A percentile compares a stretch with the other conserved stretches of the same genome.
phyloP scores from a whole-genome alignment of 2,113 vertebrate species.

The Rhynchomys soricoides region DNA sequence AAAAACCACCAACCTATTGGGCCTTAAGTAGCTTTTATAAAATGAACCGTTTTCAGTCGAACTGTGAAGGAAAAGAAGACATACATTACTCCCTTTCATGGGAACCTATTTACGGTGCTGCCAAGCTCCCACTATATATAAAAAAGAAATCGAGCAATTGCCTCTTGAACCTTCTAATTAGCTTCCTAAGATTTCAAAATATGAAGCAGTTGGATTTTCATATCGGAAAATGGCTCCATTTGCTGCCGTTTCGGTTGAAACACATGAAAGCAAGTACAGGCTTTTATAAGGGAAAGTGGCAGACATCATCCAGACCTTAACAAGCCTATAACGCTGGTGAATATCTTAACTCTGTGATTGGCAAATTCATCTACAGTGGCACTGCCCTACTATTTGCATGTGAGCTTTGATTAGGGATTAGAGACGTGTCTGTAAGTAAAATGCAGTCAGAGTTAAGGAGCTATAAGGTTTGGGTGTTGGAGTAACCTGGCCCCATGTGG shows the following conservation, averaged over 20 bases:
- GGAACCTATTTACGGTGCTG: neutral
- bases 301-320: neutral
- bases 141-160: neutral
- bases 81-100: slow-evolving; percentile 4
- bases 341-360: neutral
- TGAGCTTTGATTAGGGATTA: neutral
- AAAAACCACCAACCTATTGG: neutral
- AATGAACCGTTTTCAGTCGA: slow-evolving; percentile 25
- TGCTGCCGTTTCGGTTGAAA: slow-evolving; percentile 57
- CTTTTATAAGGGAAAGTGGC: neutral
- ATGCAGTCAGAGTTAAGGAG: neutral
- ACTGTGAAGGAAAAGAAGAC: neutral
- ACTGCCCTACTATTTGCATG: neutral
- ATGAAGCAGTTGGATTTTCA: slow-evolving; percentile 19
- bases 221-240: slow-evolving; percentile 30
- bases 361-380: neutral
- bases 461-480: fast-evolving
- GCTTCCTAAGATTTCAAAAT: slow-evolving; percentile 43
- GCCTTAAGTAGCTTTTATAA: slow-evolving; percentile 35
- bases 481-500: neutral
- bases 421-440: neutral
- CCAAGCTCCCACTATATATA: slow-evolving; percentile 3
- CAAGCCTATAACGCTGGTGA: neutral
- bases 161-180: slow-evolving; percentile 57
- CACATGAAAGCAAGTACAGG: neutral